Evolutionary conservation across 2,797 vertebrate genomes (phyloP).

Genomic region (Pitangus sulphuratus): DNA sequence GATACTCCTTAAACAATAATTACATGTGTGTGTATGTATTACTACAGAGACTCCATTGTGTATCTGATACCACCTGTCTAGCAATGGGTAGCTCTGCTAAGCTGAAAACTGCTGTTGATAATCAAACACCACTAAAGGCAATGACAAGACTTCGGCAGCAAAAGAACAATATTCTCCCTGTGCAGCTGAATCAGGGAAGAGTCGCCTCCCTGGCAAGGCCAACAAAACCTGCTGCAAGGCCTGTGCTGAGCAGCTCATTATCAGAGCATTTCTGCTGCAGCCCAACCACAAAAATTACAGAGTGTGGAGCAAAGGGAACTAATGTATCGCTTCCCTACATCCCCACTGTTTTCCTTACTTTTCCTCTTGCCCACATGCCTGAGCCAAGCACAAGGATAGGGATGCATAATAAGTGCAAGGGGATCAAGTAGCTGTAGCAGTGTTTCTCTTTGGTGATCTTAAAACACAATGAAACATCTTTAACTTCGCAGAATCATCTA

Average conservation of each 20-base stretch:
- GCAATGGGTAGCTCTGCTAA: background rate
- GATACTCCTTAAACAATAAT: background rate
- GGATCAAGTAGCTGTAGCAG: background rate
- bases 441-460: background rate
- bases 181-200: background rate
- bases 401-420: rapidly evolving
- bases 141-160: background rate
- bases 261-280: background rate
- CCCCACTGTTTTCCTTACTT: background rate
- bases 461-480: background rate
- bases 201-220: background rate
- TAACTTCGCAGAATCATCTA: background rate
- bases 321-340: background rate
- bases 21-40: rapidly evolving
- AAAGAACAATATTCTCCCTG: rapidly evolving
- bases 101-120: background rate
- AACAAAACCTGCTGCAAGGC: background rate
- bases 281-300: background rate
- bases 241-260: rapidly evolving
- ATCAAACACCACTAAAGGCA: background rate
- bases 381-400: background rate
- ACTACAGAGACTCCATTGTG: background rate
- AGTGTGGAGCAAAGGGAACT: background rate
- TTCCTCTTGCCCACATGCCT: background rate
- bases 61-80: background rate